Base-by-base conservation (phyloP, 2,888 invertebrate species). In the Rhyacophila evoluta region DNA sequence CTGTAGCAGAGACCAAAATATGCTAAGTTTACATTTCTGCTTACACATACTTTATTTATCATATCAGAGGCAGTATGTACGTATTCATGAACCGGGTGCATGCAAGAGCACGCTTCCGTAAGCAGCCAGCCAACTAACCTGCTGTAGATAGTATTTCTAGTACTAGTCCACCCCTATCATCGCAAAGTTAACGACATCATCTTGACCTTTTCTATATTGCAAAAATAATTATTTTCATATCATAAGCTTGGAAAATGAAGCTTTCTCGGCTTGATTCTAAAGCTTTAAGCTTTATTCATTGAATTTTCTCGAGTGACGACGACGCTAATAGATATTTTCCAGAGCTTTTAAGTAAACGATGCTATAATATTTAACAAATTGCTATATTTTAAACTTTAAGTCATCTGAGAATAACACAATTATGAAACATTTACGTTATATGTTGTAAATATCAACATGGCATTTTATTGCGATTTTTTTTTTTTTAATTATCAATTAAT, bases 161-260 rank as follows among this genome's bases (percentile, higher is more conserved):
- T 41, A 33, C 15, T 19, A 19, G 19, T 5, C 10, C 55, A 25
- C 2, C 55, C 25, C 25, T 2, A 55, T 19, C 55, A 15, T 55
- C 12, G 15, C 55, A 55, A 55, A 55, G 55, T 19, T 55, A 19
- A 55, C 19, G 55, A 55, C 55, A 55, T 55, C 55, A 19, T 55
- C 55, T 55, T 55, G 55, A 55, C 55, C 55, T 55, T 55, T 55
- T 19, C 19, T 5, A 55, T 8, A 55, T 55, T 55, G 55, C 55
- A 55, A 55, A 55, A 55, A 55, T 55, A 55, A 55, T 55, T 55
- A 55, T 55, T 55, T 55, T 55, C 55, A 25, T 10, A 55, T 55
- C 55, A 55, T 55, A 55, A 55, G 19, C 55, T 55, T 55, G 55
- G 55, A 55, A 19, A 55, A 55, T 19, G 55, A 25, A 19, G 55